Evolutionary conservation across 2,888 invertebrate genomes (phyloP).

Genomic region (Tetanocera ferruginea): DNA sequence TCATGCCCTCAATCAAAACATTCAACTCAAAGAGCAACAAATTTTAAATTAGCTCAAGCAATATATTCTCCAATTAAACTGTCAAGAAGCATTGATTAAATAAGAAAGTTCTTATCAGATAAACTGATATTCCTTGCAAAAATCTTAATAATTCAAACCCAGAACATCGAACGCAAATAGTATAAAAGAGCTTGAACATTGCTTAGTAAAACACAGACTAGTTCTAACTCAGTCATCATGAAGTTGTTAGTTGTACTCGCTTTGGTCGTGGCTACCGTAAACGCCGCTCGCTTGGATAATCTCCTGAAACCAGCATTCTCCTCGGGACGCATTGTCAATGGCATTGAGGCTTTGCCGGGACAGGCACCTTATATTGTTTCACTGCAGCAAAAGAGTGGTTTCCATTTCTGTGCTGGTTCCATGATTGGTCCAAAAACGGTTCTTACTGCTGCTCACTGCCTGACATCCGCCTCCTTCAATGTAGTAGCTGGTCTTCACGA

Average conservation of each 20-base stretch:
- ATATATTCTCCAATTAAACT: background rate
- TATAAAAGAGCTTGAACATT: background rate
- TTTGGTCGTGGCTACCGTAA: constrained; percentile 52
- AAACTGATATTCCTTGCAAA: too few relatives aligned
- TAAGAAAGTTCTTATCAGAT: too few relatives aligned
- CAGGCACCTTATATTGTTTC: constrained; percentile 71
- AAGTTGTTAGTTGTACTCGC: constrained; percentile 56
- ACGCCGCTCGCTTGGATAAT: constrained; percentile 49
- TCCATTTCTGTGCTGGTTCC: constrained; percentile 69
- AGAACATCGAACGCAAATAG: background rate
- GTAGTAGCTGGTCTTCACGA: constrained; percentile 68
- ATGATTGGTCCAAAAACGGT: constrained; percentile 60
- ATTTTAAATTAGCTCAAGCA: constrained; percentile 49
- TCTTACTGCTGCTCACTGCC: constrained; percentile 68
- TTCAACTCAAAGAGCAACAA: too few relatives aligned
- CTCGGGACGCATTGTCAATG: constrained; percentile 64
- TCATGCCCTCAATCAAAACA: too few relatives aligned
- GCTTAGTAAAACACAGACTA: background rate
- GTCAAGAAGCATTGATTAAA: too few relatives aligned
- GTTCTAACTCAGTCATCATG: constrained; percentile 51
- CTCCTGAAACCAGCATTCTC: constrained; percentile 56
- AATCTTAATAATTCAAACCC: too few relatives aligned
- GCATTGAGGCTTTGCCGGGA: constrained; percentile 60
- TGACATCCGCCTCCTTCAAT: constrained; percentile 48
- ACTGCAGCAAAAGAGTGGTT: constrained; percentile 44